Conservation (phyloP, 2,888 invertebrate species). For the Eupithecia pulchellata region DNA sequence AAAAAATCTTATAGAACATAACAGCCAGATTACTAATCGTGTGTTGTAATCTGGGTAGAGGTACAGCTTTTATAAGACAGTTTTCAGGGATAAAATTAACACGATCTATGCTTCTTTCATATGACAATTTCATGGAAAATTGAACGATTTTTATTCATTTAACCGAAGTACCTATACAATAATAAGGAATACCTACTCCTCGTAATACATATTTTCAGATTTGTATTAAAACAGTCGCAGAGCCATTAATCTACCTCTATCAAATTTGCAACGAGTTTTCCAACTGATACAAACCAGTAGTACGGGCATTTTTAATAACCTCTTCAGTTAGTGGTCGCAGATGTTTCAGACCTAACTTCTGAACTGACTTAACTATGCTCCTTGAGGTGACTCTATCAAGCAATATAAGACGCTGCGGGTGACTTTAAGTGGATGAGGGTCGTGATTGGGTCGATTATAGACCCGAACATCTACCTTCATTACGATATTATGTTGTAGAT, state of each 20-base stretch:
- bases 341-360: not conserved
- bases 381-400: constrained; percentile 2
- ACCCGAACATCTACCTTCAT: constrained; percentile 6
- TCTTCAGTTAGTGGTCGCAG: constrained; percentile 8
- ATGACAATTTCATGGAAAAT: not conserved
- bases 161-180: no score
- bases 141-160: no score
- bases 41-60: not conserved
- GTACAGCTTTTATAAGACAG: not conserved
- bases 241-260: not conserved
- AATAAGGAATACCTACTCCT: no score
- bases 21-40: not conserved
- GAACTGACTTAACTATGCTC: constrained; percentile 10
- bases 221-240: not conserved
- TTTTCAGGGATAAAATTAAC: not conserved
- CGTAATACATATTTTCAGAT: not conserved
- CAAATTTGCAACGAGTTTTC: not conserved
- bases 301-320: not conserved
- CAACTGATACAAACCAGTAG: not conserved
- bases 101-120: not conserved
- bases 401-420: constrained; percentile 5
- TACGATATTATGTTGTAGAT: constrained; percentile 6
- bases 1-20: not conserved
- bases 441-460: constrained; percentile 6
- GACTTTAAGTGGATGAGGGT: constrained; percentile 14